These are phyloP conservation scores for Cosmia trapezina DNA, from an alignment of 2,888 invertebrate species.

Conservation along the genomic window DNA sequence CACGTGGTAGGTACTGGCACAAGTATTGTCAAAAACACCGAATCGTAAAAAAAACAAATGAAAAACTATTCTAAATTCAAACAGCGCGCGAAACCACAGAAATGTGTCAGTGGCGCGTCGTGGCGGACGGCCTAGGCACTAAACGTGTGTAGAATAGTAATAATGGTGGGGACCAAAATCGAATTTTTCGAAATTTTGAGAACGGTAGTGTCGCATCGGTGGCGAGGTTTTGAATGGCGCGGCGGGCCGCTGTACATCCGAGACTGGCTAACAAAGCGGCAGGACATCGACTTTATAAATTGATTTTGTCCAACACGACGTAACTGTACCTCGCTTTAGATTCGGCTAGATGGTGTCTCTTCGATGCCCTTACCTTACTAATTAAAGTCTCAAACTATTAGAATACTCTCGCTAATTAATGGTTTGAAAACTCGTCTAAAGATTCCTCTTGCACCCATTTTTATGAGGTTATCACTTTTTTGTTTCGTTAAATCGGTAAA, in stretches of 20 bases:
- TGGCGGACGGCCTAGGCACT: slow-evolving; percentile 86
- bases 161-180: slow-evolving; percentile 78
- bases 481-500: background rate
- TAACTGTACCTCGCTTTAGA: slow-evolving; percentile 80
- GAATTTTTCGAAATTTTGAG: slow-evolving; percentile 83
- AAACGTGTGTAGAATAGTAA: slow-evolving; percentile 83
- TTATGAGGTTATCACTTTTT: slow-evolving; percentile 15
- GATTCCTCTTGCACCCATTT: slow-evolving; percentile 9
- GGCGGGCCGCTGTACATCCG: slow-evolving; percentile 79
- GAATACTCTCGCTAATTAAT: slow-evolving; percentile 26
- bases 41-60: slow-evolving; percentile 77
- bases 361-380: slow-evolving; percentile 57
- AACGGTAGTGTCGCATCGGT: slow-evolving; percentile 82
- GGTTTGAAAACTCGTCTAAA: background rate
- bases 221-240: slow-evolving; percentile 86
- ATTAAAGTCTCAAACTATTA: slow-evolving; percentile 30
- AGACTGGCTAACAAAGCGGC: slow-evolving; percentile 83
- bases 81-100: slow-evolving; percentile 86
- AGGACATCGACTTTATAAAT: slow-evolving; percentile 90
- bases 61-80: slow-evolving; percentile 87
- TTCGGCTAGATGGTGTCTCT: slow-evolving; percentile 67
- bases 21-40: slow-evolving; percentile 78
- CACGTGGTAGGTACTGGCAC: slow-evolving; percentile 78
- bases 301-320: slow-evolving; percentile 84
- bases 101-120: slow-evolving; percentile 90